Percentiles rank a stretch among this genome's conserved stretches.
Evolutionary conservation across 2,888 invertebrate genomes (phyloP).

Genomic region (Entomobrya proxima): DNA sequence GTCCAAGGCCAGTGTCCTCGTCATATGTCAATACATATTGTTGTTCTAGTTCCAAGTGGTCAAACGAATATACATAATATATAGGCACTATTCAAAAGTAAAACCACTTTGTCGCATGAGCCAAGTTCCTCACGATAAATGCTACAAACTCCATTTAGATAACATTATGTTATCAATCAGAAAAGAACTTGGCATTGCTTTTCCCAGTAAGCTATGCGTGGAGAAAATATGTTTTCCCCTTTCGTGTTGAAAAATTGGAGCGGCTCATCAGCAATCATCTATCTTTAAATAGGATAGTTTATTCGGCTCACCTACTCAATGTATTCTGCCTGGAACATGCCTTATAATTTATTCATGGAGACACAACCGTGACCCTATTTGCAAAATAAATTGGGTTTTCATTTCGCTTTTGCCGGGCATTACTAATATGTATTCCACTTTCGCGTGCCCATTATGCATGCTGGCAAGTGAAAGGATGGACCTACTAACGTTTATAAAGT

Average conservation of each 20-base stretch:
- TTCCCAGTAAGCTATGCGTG: too few species aligned
- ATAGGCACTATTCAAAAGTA: too few species aligned
- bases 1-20: constrained; percentile 36
- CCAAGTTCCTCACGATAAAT: too few species aligned
- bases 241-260: not conserved
- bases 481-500: too few species aligned
- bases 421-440: not conserved
- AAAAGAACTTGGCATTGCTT: too few species aligned
- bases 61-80: not conserved
- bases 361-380: constrained; percentile 41
- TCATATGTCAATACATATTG: not conserved
- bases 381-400: constrained; percentile 5
- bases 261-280: not conserved
- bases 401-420: not conserved
- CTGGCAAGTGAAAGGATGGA: too few species aligned
- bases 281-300: constrained; percentile 28
- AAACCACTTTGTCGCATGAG: too few species aligned
- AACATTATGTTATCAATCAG: too few species aligned
- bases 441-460: not conserved
- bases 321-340: not conserved
- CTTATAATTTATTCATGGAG: constrained; percentile 27
- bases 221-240: not conserved
- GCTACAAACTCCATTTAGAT: too few species aligned
- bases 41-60: not conserved
- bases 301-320: too few species aligned